Percentiles rank a stretch among this genome's conserved stretches.
phyloP scores from a whole-genome alignment of 1,140 invertebrate genomes.

The Drosophila seguyi region DNA sequence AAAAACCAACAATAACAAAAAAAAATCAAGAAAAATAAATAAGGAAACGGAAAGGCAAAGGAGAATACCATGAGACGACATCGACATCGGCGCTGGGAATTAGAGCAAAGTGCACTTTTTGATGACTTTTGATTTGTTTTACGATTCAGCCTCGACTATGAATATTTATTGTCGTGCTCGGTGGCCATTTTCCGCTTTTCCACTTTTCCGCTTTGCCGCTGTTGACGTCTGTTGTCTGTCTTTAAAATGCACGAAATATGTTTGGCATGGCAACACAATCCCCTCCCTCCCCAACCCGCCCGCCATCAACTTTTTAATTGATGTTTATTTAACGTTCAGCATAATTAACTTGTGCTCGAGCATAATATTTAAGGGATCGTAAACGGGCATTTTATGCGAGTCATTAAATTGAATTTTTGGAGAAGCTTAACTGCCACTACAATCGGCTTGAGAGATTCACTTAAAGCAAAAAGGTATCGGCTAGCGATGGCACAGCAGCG shows the following conservation, averaged over 20 bases:
- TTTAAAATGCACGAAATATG: constrained; percentile 79
- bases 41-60: constrained; percentile 6
- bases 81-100: constrained; percentile 57
- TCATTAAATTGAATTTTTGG: constrained; percentile 76
- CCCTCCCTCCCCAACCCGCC: too few species aligned
- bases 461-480: neutral
- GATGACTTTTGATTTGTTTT: constrained; percentile 83
- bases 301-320: constrained; percentile 80
- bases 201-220: neutral
- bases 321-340: constrained; percentile 82
- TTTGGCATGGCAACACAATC: constrained; percentile 62
- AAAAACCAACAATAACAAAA: neutral
- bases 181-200: constrained; percentile 28
- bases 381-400: constrained; percentile 75
- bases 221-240: too few species aligned
- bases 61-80: constrained; percentile 27
- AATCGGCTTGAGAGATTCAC: constrained; percentile 14
- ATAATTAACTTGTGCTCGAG: constrained; percentile 75
- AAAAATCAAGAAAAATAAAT: constrained; percentile 25
- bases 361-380: constrained; percentile 78
- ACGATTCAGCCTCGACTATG: constrained; percentile 71
- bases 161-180: constrained; percentile 79
- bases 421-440: constrained; percentile 72
- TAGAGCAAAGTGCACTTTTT: constrained; percentile 83
- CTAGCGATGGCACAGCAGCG: neutral